Percentiles rank a stretch among this genome's conserved stretches.
These are phyloP conservation scores for Drosophila grimshawi DNA, from an alignment of 1,140 invertebrate genomes.

Conservation along the genomic window DNA sequence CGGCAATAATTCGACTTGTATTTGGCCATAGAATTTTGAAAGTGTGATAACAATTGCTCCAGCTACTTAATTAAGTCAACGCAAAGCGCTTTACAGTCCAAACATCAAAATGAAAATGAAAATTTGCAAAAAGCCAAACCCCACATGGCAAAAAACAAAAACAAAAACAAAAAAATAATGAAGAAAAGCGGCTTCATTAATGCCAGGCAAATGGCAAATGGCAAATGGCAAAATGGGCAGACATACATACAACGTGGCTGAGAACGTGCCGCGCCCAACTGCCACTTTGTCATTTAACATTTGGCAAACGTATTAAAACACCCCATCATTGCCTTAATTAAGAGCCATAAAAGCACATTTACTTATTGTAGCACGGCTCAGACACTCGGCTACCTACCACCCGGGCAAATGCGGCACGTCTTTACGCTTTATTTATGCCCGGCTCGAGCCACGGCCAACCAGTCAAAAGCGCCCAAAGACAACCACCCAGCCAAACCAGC, in stretches of 20 bases:
- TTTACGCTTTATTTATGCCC: conserved; percentile 49
- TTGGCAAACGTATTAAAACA: conserved; percentile 84
- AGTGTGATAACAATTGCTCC: conserved; percentile 37
- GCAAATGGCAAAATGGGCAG: conserved; percentile 21
- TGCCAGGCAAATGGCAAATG: conserved; percentile 23
- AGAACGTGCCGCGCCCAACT: conserved; percentile 41
- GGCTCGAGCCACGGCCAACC: conserved; percentile 1
- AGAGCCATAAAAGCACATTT: conserved; percentile 85
- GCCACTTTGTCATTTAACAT: conserved; percentile 83
- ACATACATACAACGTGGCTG: background rate
- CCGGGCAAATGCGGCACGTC: conserved; percentile 28
- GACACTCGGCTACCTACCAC: background rate
- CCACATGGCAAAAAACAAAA: conserved; percentile 32
- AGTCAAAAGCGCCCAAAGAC: conserved; percentile 11
- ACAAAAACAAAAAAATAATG: no score
- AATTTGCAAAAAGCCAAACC: conserved; percentile 26
- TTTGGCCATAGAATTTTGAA: conserved; percentile 1
- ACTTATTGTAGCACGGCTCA: conserved; percentile 68
- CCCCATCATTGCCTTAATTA: conserved; percentile 85
- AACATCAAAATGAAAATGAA: conserved; percentile 24
- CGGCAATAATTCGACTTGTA: conserved; percentile 34
- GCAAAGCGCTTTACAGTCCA: conserved; percentile 24
- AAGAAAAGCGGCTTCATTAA: conserved; percentile 57
- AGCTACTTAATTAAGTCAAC: conserved; percentile 36
- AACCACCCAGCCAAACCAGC: conserved; percentile 13